phyloP scores from a whole-genome alignment of 2,797 vertebrate species.

The Synaphobranchus kaupii region DNA sequence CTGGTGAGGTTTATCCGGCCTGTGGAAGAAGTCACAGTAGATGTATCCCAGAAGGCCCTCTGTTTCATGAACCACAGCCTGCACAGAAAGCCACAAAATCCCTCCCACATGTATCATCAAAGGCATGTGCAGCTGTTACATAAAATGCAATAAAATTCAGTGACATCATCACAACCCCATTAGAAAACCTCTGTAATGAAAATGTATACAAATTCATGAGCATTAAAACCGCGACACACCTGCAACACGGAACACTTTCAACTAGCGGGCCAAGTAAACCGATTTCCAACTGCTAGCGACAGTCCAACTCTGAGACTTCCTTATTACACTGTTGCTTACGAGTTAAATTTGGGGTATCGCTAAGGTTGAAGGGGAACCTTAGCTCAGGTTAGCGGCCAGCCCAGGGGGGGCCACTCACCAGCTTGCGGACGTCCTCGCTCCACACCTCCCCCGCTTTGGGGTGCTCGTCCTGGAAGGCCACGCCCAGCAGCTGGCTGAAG shows the following conservation, averaged over 20 bases:
- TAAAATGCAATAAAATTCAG: neutral
- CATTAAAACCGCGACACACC: neutral
- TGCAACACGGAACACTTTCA: neutral
- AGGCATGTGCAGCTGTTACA: neutral
- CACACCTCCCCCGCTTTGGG: constrained; percentile 89
- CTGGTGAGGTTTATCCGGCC: constrained; percentile 92
- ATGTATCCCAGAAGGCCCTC: constrained; percentile 94
- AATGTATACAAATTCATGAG: neutral
- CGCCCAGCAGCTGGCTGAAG: constrained; percentile 87
- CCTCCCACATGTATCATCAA: neutral
- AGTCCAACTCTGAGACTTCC: neutral
- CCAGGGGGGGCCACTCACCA: constrained; percentile 71
- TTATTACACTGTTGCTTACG: neutral
- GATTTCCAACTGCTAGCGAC: neutral
- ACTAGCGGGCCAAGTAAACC: neutral
- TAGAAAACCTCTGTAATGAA: neutral
- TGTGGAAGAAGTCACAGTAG: constrained; percentile 97
- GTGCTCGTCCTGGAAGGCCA: constrained; percentile 85
- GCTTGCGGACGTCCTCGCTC: constrained; percentile 90
- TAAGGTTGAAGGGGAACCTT: neutral
- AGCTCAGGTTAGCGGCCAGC: neutral
- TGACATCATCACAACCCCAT: neutral
- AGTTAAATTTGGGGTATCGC: neutral
- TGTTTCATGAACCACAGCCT: constrained; percentile 95
- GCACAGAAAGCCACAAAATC: neutral